Evolutionary conservation across 2,888 invertebrate genomes (phyloP), one percentile per base, ranked within the genome.

Genomic region (Pollenia labialis): DNA sequence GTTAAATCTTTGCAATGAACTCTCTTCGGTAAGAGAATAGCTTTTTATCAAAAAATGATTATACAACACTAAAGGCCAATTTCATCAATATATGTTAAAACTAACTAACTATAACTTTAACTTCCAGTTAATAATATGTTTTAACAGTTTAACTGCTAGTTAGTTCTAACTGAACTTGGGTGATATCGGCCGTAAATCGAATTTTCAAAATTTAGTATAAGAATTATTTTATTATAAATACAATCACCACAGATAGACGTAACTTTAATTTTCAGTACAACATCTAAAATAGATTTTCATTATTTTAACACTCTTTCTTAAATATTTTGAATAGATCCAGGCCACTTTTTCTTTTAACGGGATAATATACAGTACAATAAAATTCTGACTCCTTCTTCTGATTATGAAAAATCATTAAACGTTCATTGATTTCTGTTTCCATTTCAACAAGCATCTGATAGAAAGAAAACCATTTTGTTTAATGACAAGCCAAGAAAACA

Each of bases 321-420:
- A 54, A 40, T 0, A 77, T 40, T 80, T 56, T 56, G 10, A 14
- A 52, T n/a, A 81, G 23, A 11, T 82, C 58, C 16, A 69, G 11
- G 18, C 60, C 58, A 81, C 40, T 87, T 81, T 82, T 77, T 23
- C 92, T 89, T 72, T 90, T 86, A 7, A 93, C 91, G 0, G 92
- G 93, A 88, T 91, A 91, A 68, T 90, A 93, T 9, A 93, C 91
- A 16, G 91, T 91, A 69, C 91, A 93, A 75, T 90, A 91, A 81
- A 92, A 91, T 85, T 93, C 91, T 4, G 91, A 91, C 52, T 92
- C 91, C 80, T 91, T 89, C 74, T 90, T 90, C 9, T 88, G 88
- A 66, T 88, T 90, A 68, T 93, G 92, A 68, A 89, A 92, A 14
- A 79, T 87, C 52, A 91, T 89, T 18, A 93, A 87, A 4, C 89